A percentile compares a stretch with the other conserved stretches of the same genome.
phyloP scores from a whole-genome alignment of 2,113 vertebrate genomes.

The Anser brachyrhynchus region DNA sequence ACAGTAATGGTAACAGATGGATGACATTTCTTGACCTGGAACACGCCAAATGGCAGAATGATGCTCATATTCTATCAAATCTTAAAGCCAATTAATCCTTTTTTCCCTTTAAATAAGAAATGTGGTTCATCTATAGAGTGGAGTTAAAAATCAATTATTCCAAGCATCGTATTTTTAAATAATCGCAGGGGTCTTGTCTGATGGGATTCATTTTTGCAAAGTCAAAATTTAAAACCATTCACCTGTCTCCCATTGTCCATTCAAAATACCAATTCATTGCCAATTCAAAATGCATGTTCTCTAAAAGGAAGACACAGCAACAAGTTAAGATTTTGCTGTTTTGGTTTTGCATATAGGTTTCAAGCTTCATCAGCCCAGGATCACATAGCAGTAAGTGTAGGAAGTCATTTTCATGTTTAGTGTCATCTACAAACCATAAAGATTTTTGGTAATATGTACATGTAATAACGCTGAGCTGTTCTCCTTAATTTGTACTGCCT shows the following conservation, averaged over 20 bases:
- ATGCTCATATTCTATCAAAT: rapidly evolving
- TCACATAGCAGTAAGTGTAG: not conserved
- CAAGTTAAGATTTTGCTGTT: not conserved
- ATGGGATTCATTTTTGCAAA: not conserved
- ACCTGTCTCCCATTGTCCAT: not conserved
- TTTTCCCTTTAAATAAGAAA: not conserved
- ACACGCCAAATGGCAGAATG: not conserved
- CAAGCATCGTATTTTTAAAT: not conserved
- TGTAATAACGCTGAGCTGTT: not conserved
- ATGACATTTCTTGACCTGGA: not conserved
- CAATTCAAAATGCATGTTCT: not conserved
- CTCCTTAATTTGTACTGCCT: not conserved
- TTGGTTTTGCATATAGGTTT: conserved; percentile 31
- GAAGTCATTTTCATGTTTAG: not conserved
- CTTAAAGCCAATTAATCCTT: not conserved
- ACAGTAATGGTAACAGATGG: not conserved
- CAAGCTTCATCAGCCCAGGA: conserved; percentile 30
- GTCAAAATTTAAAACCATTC: not conserved
- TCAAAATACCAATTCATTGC: not conserved
- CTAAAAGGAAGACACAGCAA: not conserved
- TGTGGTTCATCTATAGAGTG: not conserved
- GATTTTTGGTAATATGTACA: not conserved
- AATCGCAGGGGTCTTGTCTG: not conserved
- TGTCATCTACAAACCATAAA: not conserved
- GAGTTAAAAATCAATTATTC: not conserved